phyloP scores from a whole-genome alignment of 1,140 invertebrate species.

The Eufriesea mexicana region DNA sequence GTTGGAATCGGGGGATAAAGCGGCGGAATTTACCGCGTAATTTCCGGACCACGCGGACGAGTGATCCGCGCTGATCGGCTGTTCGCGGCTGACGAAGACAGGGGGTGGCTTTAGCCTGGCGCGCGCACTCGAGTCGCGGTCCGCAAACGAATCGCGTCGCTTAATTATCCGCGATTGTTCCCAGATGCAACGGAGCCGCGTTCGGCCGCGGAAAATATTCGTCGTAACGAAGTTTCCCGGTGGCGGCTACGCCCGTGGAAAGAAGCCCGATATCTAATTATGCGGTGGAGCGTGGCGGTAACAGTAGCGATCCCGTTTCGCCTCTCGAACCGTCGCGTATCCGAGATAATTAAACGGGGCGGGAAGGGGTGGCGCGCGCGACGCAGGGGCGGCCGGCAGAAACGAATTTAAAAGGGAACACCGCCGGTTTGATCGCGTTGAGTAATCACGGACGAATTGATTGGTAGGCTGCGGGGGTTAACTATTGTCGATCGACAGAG shows the following conservation, averaged over 20 bases:
- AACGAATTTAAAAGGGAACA: slow-evolving; percentile 36
- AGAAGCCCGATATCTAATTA: slow-evolving; percentile 22
- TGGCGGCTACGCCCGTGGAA: background rate
- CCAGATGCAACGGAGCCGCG: background rate
- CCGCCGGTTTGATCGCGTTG: background rate
- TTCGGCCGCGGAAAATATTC: slow-evolving; percentile 23
- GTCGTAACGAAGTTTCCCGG: slow-evolving; percentile 11
- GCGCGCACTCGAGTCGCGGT: too few species aligned
- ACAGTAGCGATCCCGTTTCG: slow-evolving; percentile 2
- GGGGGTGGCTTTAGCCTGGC: too few species aligned
- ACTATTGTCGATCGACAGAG: slow-evolving; percentile 8
- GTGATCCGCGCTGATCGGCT: too few species aligned
- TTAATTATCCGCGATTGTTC: slow-evolving; percentile 28
- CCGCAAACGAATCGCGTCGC: background rate
- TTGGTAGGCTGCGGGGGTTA: background rate
- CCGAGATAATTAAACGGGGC: slow-evolving; percentile 35
- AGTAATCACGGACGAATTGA: slow-evolving; percentile 34
- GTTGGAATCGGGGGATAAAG: too few species aligned
- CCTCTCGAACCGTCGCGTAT: slow-evolving; percentile 4
- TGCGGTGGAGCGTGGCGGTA: slow-evolving; percentile 13
- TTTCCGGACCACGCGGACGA: too few species aligned
- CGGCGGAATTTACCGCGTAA: too few species aligned
- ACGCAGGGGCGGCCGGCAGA: too few species aligned
- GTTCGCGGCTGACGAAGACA: background rate
- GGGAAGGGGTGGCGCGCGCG: background rate